Evolutionary conservation across 2,113 vertebrate species (phyloP).

Genomic region (Leuciscus idus): DNA sequence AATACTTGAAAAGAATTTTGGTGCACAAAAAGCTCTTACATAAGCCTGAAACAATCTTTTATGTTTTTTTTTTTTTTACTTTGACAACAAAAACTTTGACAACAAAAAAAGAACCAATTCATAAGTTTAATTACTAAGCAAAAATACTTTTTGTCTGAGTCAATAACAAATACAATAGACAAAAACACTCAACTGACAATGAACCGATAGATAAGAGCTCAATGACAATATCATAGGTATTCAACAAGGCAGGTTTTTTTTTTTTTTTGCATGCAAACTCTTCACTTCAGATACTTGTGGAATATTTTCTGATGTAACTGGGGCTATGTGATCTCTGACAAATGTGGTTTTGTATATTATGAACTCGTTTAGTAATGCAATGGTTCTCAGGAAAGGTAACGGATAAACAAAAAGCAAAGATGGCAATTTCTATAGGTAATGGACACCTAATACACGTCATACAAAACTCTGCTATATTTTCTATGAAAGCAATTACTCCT

Average conservation of each 20-base stretch:
- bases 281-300: neutral
- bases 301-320: neutral
- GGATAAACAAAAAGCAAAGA: conserved; percentile 29
- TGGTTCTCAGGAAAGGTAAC: neutral
- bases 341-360: neutral
- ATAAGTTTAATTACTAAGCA: conserved; percentile 47
- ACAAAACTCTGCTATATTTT: conserved; percentile 1
- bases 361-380: neutral
- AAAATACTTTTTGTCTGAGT: conserved; percentile 8
- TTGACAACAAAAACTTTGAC: conserved; percentile 24
- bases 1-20: neutral
- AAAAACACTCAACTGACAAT: conserved; percentile 13
- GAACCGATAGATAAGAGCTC: neutral
- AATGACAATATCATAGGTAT: neutral
- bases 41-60: neutral
- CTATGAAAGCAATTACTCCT: neutral
- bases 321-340: neutral
- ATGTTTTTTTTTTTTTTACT: too few species aligned
- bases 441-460: neutral
- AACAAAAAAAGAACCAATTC: conserved; percentile 5
- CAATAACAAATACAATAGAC: conserved; percentile 25
- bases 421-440: neutral
- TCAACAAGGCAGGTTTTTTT: neutral
- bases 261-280: neutral
- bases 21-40: neutral